These are phyloP conservation scores for Tragelaphus buxtoni DNA, from an alignment of 2,113 vertebrate species.

Conservation along the genomic window DNA sequence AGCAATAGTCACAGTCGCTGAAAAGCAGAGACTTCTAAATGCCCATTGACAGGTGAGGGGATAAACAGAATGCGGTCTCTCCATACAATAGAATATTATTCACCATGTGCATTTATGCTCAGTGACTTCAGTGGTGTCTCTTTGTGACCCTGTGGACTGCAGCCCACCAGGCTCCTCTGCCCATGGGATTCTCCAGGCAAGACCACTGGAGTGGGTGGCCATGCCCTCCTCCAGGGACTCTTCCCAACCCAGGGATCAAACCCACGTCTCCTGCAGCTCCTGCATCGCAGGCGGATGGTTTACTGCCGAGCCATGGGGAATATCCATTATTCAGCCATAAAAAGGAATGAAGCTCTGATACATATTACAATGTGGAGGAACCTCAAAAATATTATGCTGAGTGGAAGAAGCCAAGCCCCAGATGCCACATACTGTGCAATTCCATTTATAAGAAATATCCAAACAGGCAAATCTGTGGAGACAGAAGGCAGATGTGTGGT, in stretches of 20 bases:
- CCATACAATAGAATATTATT: fast-evolving
- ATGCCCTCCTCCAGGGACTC: background rate
- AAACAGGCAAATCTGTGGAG: background rate
- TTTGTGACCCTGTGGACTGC: background rate
- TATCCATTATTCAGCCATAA: too few species aligned
- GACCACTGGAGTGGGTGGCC: background rate
- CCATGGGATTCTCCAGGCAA: background rate
- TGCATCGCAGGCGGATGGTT: background rate
- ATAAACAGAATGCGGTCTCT: background rate
- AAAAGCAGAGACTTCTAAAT: fast-evolving
- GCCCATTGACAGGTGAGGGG: background rate
- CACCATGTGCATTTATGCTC: background rate
- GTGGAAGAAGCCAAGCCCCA: background rate
- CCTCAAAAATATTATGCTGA: fast-evolving
- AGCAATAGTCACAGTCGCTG: fast-evolving
- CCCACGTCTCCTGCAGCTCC: background rate
- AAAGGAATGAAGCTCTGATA: background rate
- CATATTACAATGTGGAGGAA: fast-evolving
- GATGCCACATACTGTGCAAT: background rate
- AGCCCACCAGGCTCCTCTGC: background rate
- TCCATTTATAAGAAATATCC: background rate
- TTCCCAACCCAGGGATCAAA: background rate
- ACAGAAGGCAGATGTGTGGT: background rate
- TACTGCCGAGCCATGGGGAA: background rate
- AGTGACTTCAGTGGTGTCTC: background rate